phyloP scores from a whole-genome alignment of 1,140 invertebrate species.

The Diabrotica undecimpunctata region DNA sequence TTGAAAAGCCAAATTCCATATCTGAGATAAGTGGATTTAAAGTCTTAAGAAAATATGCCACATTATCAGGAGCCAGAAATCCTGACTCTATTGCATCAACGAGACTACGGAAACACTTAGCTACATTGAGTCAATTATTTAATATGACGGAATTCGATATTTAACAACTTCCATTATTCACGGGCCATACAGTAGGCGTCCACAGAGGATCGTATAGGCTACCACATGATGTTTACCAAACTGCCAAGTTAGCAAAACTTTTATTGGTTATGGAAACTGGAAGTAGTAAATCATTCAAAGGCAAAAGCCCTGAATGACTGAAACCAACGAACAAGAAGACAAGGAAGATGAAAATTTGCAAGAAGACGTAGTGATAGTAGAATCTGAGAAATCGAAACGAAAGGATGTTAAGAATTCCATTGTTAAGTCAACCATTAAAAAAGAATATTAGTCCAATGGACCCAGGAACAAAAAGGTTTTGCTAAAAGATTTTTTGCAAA shows the following conservation, averaged over 20 bases:
- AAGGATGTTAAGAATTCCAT: too few species aligned
- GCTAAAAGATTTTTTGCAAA: too few species aligned
- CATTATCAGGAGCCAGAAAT: slow-evolving; percentile 35
- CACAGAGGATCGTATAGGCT: slow-evolving; percentile 31
- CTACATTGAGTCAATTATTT: slow-evolving; percentile 43
- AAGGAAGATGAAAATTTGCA: too few species aligned
- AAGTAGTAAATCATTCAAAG: slow-evolving; percentile 35
- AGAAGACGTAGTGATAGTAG: too few species aligned
- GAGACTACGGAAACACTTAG: slow-evolving; percentile 41
- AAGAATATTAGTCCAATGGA: too few species aligned
- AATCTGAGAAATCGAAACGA: too few species aligned
- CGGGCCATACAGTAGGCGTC: slow-evolving; percentile 28
- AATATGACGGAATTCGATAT: slow-evolving; percentile 38
- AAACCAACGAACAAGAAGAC: too few species aligned
- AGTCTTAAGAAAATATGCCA: slow-evolving; percentile 35
- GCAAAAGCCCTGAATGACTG: too few species aligned
- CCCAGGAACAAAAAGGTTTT: too few species aligned
- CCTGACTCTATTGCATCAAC: slow-evolving; percentile 36
- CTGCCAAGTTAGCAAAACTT: slow-evolving; percentile 42
- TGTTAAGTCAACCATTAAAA: too few species aligned
- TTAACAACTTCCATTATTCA: slow-evolving; percentile 34
- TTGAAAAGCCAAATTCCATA: slow-evolving; percentile 30
- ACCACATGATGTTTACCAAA: slow-evolving; percentile 39
- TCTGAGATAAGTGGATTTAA: slow-evolving; percentile 39
- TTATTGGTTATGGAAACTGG: slow-evolving; percentile 44